Conservation (phyloP, 2,888 invertebrate species). For the Drosophila buzzatii region DNA sequence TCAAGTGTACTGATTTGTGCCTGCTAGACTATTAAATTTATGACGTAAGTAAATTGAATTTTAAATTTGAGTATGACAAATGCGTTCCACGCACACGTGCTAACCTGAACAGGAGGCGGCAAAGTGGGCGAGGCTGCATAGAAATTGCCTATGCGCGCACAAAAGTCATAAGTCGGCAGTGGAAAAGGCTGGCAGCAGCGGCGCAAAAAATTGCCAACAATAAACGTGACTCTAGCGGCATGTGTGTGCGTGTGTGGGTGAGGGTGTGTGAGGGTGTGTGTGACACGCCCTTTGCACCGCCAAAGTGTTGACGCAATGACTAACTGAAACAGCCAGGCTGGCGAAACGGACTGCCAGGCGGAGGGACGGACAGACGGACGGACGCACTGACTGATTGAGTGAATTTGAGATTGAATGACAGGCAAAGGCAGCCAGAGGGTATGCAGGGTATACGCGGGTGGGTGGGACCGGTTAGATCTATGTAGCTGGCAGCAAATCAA, state of each 20-base stretch:
- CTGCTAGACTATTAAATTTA: constrained; percentile 78
- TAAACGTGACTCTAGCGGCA: constrained; percentile 67
- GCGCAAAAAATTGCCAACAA: constrained; percentile 65
- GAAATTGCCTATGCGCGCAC: constrained; percentile 72
- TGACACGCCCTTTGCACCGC: constrained; percentile 11
- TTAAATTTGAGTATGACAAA: constrained; percentile 84
- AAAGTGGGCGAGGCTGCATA: constrained; percentile 31
- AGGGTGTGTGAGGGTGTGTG: constrained; percentile 15
- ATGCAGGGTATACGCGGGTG: neutral
- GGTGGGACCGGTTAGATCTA: constrained; percentile 1
- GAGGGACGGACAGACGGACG: constrained; percentile 42
- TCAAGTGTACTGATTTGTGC: constrained; percentile 55
- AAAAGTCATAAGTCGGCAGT: constrained; percentile 77
- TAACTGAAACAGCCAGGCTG: constrained; percentile 71
- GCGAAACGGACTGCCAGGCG: constrained; percentile 26
- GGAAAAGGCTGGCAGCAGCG: constrained; percentile 26
- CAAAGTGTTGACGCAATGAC: constrained; percentile 80
- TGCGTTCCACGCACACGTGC: constrained; percentile 53
- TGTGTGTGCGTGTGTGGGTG: constrained; percentile 8
- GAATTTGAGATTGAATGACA: constrained; percentile 80
- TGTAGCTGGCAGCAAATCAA: constrained; percentile 70
- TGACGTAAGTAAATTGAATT: constrained; percentile 83
- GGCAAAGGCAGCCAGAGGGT: constrained; percentile 21
- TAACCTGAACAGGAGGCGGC: neutral
- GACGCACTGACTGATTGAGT: constrained; percentile 75